Percentiles rank a stretch among this genome's conserved stretches.
phyloP scores from a whole-genome alignment of 2,888 invertebrate genomes.

The Autographa gamma region DNA sequence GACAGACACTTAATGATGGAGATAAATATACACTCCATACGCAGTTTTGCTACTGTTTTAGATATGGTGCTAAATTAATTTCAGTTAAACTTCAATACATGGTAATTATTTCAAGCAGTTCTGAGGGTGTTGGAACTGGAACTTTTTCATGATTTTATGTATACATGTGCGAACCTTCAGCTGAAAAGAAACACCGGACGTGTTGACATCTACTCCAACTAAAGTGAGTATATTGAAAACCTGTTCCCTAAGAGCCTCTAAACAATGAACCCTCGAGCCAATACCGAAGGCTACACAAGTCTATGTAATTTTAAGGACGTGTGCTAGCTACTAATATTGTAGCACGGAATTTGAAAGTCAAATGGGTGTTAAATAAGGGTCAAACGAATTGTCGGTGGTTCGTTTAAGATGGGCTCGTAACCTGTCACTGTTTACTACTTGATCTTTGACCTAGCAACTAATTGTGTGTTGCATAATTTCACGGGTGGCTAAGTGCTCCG shows the following conservation, averaged over 20 bases:
- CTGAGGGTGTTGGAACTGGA: no score
- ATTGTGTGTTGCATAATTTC: not conserved
- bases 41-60: no score
- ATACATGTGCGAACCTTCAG: no score
- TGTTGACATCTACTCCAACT: not conserved
- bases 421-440: conserved; percentile 9
- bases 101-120: no score
- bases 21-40: no score
- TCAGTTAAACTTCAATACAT: no score
- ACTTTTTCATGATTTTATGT: no score
- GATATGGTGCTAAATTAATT: no score
- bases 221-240: not conserved
- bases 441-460: conserved; percentile 35
- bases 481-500: not conserved
- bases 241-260: not conserved
- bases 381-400: conserved; percentile 13
- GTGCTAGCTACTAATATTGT: not conserved
- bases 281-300: no score
- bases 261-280: not conserved
- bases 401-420: conserved; percentile 7
- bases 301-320: not conserved
- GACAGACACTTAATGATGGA: no score
- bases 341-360: conserved; percentile 11
- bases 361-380: conserved; percentile 26
- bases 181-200: not conserved